A percentile compares a stretch with the other conserved stretches of the same genome.
phyloP scores from a whole-genome alignment of 2,113 vertebrate genomes.

The Saccopteryx bilineata region DNA sequence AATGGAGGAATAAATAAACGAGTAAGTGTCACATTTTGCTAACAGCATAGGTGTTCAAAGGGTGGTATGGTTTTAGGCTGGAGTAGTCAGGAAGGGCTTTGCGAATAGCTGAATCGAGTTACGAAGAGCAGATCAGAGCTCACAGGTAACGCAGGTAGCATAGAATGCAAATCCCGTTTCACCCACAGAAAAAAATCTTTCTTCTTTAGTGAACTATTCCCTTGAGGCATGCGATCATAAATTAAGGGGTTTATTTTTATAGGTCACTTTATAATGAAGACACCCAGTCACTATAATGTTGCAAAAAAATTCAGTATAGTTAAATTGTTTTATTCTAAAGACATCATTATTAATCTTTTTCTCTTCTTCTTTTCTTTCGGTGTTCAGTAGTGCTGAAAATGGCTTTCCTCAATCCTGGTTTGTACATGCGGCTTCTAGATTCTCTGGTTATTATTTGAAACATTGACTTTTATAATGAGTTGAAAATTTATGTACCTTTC shows the following conservation, averaged over 20 bases:
- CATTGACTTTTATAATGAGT: neutral
- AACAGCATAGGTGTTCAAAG: neutral
- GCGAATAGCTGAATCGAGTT: neutral
- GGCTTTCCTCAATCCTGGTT: neutral
- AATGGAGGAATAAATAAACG: neutral
- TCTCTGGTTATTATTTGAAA: neutral
- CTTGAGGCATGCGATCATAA: neutral
- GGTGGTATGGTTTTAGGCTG: neutral
- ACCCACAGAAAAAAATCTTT: neutral
- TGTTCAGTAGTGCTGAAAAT: neutral
- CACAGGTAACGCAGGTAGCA: neutral
- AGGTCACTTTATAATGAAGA: constrained; percentile 24
- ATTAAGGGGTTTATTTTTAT: constrained; percentile 39
- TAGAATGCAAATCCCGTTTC: constrained; percentile 38
- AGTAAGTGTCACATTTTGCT: neutral
- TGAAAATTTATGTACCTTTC: neutral
- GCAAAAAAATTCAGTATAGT: constrained; percentile 16
- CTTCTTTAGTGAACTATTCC: constrained; percentile 17
- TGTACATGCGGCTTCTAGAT: neutral
- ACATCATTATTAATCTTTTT: constrained; percentile 2
- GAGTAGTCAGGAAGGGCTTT: neutral
- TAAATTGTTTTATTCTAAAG: constrained; percentile 48
- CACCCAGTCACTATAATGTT: neutral
- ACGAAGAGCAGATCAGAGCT: neutral
- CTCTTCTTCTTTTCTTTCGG: neutral